Evolutionary conservation across 2,797 vertebrate species (phyloP), one percentile per base, ranked within the genome.

Genomic region (Falco naumanni): DNA sequence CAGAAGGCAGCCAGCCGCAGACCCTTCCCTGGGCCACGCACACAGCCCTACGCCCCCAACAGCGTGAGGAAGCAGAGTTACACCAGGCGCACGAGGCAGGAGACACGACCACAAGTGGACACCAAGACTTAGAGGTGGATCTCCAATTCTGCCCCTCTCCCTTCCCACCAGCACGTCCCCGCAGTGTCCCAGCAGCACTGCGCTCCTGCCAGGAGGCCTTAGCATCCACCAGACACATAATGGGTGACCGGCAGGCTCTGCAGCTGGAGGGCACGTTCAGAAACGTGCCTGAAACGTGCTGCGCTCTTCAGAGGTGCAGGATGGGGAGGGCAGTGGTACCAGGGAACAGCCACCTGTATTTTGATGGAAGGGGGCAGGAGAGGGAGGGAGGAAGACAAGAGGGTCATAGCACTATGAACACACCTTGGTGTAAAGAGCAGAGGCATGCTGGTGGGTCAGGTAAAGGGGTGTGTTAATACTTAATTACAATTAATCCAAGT

Each of bases 401-500:
- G 29, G 45, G 24, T 28, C 33, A 9, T 48, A 74, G 60, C 1
- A 0, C 48, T 29, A 33, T 0, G 4, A 90, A n/a, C 69, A n/a
- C 2, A 0, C 37, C 33, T 50, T 4, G 2, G 33, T 43, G 85
- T 84, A 59, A 82, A 78, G 51, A 56, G 37, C 6, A 39, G 68
- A 57, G 53, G 39, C n/a, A 61, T 1, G 1, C 24, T n/a, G 16
- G 53, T 57, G 71, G 54, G n/a, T 53, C 4, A 1, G 43, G 28
- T 80, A 72, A 79, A 88, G 37, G 45, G 56, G 31, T 76, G 41
- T 92, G 64, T 89, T 94, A 82, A 68, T 79, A 69, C 61, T 91
- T 92, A 95, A 84, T 91, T 82, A 82, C 63, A 92, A 93, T 90
- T 93, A 87, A 94, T 76, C 47, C 70, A 54, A 94, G 77, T 11